Evolutionary conservation across 1,140 invertebrate species (phyloP).

Genomic region (Whitmania pigra): DNA sequence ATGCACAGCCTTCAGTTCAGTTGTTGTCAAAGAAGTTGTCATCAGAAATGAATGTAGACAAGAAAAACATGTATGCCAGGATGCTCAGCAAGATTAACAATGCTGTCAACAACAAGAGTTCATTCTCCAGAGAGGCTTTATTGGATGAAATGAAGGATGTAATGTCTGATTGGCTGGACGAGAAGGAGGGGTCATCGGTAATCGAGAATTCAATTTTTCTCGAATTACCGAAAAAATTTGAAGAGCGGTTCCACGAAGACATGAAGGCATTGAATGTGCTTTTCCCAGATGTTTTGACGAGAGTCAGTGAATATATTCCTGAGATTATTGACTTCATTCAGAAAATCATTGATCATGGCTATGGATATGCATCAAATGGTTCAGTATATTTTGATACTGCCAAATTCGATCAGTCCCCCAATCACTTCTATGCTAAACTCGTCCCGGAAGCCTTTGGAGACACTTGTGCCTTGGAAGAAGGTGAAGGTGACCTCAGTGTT

Average conservation of each 20-base stretch:
- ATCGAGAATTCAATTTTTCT: slow-evolving; percentile 81
- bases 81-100: slow-evolving; percentile 39
- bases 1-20: slow-evolving; percentile 21
- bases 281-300: slow-evolving; percentile 76
- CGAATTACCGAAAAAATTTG: slow-evolving; percentile 71
- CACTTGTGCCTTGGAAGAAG: slow-evolving; percentile 74
- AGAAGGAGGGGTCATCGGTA: slow-evolving; percentile 58
- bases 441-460: slow-evolving; percentile 95
- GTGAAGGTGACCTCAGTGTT: slow-evolving; percentile 79
- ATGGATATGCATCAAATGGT: slow-evolving; percentile 73
- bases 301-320: slow-evolving; percentile 95
- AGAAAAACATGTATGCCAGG: slow-evolving; percentile 68
- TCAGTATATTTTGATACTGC: slow-evolving; percentile 95
- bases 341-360: slow-evolving; percentile 73
- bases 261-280: slow-evolving; percentile 91
- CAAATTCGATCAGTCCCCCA: slow-evolving; percentile 65
- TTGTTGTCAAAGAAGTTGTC: slow-evolving; percentile 48
- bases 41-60: slow-evolving; percentile 68
- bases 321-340: slow-evolving; percentile 83
- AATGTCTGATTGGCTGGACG: slow-evolving; percentile 83
- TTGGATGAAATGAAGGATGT: slow-evolving; percentile 65
- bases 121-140: slow-evolving; percentile 24
- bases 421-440: slow-evolving; percentile 91
- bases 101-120: too few relatives aligned
- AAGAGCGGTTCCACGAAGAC: slow-evolving; percentile 86